phyloP scores from a whole-genome alignment of 2,113 vertebrate genomes.

The Lagopus muta region DNA sequence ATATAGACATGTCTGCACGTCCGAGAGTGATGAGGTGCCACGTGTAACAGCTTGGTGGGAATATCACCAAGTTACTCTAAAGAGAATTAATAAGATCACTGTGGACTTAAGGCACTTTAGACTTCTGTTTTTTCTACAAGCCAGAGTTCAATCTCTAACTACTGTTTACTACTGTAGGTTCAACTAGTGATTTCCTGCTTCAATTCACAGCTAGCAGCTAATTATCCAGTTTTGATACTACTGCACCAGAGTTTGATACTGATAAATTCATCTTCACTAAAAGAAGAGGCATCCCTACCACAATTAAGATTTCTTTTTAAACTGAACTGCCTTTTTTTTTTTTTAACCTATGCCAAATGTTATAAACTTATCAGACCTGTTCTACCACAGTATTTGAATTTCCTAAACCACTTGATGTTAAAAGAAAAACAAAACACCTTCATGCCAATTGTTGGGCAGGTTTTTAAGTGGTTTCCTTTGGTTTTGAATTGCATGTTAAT shows the following conservation, averaged over 20 bases:
- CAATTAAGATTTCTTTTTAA: background rate
- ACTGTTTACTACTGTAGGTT: background rate
- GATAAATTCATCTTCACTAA: background rate
- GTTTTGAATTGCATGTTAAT: background rate
- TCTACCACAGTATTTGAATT: background rate
- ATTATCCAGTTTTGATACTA: background rate
- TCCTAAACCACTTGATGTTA: background rate
- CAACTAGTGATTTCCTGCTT: background rate
- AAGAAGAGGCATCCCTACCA: background rate
- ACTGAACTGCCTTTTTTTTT: background rate
- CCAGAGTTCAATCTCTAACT: background rate
- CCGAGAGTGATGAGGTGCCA: background rate
- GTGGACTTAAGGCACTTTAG: background rate
- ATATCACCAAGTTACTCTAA: background rate
- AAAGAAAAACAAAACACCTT: background rate
- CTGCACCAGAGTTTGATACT: background rate
- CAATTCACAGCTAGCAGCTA: background rate
- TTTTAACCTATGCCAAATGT: background rate
- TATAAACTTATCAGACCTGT: background rate
- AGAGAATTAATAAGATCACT: background rate
- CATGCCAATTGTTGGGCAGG: background rate
- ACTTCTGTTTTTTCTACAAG: background rate
- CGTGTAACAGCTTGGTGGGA: rapidly evolving
- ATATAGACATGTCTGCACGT: rapidly evolving
- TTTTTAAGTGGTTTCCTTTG: background rate